Conservation (phyloP, 2,888 invertebrate species). For the Leucophenga maculata region DNA sequence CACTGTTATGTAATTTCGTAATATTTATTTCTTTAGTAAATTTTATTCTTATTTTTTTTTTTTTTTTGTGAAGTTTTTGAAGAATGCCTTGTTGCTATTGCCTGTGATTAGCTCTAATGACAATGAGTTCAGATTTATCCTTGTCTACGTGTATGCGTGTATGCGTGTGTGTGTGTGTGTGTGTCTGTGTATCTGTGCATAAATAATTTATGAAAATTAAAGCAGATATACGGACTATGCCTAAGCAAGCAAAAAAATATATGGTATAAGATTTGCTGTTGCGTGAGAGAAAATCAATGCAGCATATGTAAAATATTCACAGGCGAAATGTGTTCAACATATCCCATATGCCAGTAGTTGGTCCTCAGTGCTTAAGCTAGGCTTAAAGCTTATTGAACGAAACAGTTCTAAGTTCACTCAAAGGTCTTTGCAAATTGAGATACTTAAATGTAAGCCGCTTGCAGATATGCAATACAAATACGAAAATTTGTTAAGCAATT, state of each 20-base stretch:
- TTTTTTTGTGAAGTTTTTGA: too few relatives aligned
- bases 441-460: background rate
- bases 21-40: too few relatives aligned
- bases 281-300: too few relatives aligned
- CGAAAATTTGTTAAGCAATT: too few relatives aligned
- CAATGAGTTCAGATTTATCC: background rate
- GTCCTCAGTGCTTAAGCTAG: background rate
- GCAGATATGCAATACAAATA: background rate
- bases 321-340: background rate
- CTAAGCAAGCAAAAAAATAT: too few relatives aligned
- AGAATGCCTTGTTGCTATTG: background rate
- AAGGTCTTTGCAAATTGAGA: background rate
- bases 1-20: too few relatives aligned
- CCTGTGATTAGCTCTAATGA: conserved; percentile 5
- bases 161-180: background rate
- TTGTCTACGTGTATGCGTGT: background rate
- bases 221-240: too few relatives aligned
- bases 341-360: background rate
- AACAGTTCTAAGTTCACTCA: too few relatives aligned
- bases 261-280: too few relatives aligned
- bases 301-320: too few relatives aligned
- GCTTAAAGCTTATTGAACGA: background rate
- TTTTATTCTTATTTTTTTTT: too few relatives aligned
- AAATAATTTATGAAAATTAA: conserved; percentile 63
- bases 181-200: conserved; percentile 32